Base-by-base conservation (phyloP, 2,113 vertebrate species). In the Pterophyllum scalare region DNA sequence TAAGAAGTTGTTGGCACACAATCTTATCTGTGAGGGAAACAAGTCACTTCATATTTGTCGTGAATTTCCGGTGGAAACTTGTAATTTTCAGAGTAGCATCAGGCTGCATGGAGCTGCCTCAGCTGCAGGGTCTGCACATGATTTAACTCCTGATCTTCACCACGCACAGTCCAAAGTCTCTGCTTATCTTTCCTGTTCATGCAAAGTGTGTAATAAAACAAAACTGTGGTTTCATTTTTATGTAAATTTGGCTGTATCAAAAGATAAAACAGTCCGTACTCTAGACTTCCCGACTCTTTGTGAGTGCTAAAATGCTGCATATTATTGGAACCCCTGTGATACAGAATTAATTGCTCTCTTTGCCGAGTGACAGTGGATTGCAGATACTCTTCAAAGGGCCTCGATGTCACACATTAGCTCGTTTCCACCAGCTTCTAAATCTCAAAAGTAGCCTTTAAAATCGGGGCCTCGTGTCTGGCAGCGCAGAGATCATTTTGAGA, bases 381-480 rank as follows among this genome's bases (percentile, higher is more conserved):
- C 65, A 31, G 65, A 31, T 3, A 52, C 10, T 72, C 46, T 72
- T 72, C 65, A 72, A 72, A n/a, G 65, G 17, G 46, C 26, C 17
- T 72, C 43, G 26, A 52, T 19, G 49, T 72, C 52, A 72, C 46
- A 72, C 65, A 72, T 72, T 52, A 72, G 65, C 60, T 78, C n/a
- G 24, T 60, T 57, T 61, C 15, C 54, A 75, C 59, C 62, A 81
- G 81, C 57, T 31, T 40, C 49, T 60, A 43, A 79, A 81, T 79
- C 57, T 80, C 40, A 74, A 49, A 82, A 82, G 59, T 57, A 80
- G 82, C 57, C 70, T 82, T 85, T 72, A 58, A 84, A 84, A 67
- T 57, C 64, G 20, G 22, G 58, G 31, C 28, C 70, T 72, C 38
- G 38, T 64, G 52, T 85, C 17, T 15, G 7, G 65, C 79, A 64